Base-by-base conservation (phyloP, 2,113 vertebrate genomes). In the Nymphicus hollandicus region DNA sequence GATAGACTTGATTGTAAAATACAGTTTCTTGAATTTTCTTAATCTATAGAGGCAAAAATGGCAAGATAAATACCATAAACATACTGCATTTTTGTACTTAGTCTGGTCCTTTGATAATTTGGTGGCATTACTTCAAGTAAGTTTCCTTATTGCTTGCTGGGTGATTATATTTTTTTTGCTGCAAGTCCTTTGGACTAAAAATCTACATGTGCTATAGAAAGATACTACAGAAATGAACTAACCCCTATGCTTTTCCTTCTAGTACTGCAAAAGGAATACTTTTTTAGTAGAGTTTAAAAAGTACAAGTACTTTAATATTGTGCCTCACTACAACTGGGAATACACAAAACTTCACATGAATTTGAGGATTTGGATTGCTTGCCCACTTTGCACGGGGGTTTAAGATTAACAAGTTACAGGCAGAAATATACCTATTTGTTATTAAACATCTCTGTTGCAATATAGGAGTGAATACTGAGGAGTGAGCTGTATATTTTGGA, bases 401-500 rank as follows among this genome's bases (percentile, higher is more conserved):
- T 94, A 97, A 95, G 90, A 92, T 93, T 76, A 73, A 91, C 73
- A 97, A 74, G 69, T 92, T 93, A 72, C 47, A 76, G 89, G 41
- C 70, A 88, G 63, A 97, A 97, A 95, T 91, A 90, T 69, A 83
- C 61, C 86, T 91, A 85, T 85, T 96, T 37, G 28, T 55, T 56
- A 31, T 44, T 97, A 96, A 96, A 94, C 66, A 91, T 76, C 28
- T 93, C 64, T 91, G 39, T 94, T 93, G 81, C 41, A 71, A 64
- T 92, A 84, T 50, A 79, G 89, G 68, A 95, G 79, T 58, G 53
- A 27, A 55, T 86, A 58, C 58, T 95, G 95, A 97, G 94, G 85
- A 96, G 88, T 94, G 79, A 95, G 76, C 71, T 96, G 25, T 95
- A 83, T 93, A 33, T 97, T 97, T 97, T 96, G 29, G 66, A 96